Evolutionary conservation across 2,113 vertebrate species (phyloP).

Genomic region (Actenoides lindsayi): DNA sequence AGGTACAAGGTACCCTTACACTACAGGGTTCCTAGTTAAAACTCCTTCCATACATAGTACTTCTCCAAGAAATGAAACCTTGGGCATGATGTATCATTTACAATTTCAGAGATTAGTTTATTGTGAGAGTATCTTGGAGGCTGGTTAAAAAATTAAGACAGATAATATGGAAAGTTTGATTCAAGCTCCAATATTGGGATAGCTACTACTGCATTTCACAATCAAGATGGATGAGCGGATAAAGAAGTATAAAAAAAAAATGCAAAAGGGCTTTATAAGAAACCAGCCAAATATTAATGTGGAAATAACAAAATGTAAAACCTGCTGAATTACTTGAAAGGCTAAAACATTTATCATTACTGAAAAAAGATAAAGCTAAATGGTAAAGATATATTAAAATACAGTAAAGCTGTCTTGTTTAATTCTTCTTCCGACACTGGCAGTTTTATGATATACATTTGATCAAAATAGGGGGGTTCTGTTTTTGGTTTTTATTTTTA

Average conservation of each 20-base stretch:
- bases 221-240: neutral
- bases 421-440: slow-evolving; percentile 24
- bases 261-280: neutral
- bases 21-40: neutral
- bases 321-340: slow-evolving; percentile 31
- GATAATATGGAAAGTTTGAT: neutral
- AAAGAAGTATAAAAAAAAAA: neutral
- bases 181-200: neutral
- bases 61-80: neutral
- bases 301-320: neutral
- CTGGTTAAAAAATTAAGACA: neutral
- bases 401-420: slow-evolving; percentile 6
- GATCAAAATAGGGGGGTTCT: neutral
- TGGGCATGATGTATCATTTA: neutral
- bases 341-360: neutral
- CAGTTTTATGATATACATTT: slow-evolving; percentile 17
- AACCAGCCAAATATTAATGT: neutral
- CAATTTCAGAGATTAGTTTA: neutral
- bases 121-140: neutral
- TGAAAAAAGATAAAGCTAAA: slow-evolving; percentile 43
- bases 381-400: slow-evolving; percentile 50
- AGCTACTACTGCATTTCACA: neutral
- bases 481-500: neutral
- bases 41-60: neutral
- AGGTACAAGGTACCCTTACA: neutral